Percentiles rank a stretch among this genome's conserved stretches.
phyloP scores from a whole-genome alignment of 2,888 invertebrate species.

The Apamea sordens region DNA sequence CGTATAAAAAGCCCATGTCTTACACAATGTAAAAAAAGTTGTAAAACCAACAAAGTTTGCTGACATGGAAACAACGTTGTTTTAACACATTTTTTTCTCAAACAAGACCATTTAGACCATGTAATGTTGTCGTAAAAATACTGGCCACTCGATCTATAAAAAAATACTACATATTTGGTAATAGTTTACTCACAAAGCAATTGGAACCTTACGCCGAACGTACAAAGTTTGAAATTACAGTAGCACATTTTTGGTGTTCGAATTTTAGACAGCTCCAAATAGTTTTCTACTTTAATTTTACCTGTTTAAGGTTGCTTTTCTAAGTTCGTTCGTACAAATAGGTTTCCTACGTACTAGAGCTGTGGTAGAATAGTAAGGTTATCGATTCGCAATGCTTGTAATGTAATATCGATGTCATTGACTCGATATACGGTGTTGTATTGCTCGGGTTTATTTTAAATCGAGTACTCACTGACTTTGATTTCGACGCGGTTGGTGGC shows the following conservation, averaged over 20 bases:
- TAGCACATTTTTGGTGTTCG: constrained; percentile 1
- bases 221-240: constrained; percentile 15
- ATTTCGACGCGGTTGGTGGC: constrained; percentile 37
- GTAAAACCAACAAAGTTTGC: constrained; percentile 42
- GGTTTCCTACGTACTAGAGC: constrained; percentile 45
- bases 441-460: constrained; percentile 63
- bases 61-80: constrained; percentile 43
- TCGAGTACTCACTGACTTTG: constrained; percentile 33
- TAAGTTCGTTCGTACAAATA: not conserved
- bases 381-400: constrained; percentile 75
- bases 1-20: not conserved
- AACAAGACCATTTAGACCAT: constrained; percentile 48
- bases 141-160: constrained; percentile 49
- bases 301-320: constrained; percentile 40
- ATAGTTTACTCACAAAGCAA: constrained; percentile 24
- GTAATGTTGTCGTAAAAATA: constrained; percentile 55
- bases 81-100: constrained; percentile 48
- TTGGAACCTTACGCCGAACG: not conserved
- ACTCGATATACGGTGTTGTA: constrained; percentile 71
- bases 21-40: constrained; percentile 6
- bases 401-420: constrained; percentile 80
- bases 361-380: constrained; percentile 62
- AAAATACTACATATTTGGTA: constrained; percentile 53
- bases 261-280: constrained; percentile 23
- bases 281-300: constrained; percentile 27